Base-by-base conservation (phyloP, 2,797 vertebrate species). In the Phrynocephalus vlangalii region DNA sequence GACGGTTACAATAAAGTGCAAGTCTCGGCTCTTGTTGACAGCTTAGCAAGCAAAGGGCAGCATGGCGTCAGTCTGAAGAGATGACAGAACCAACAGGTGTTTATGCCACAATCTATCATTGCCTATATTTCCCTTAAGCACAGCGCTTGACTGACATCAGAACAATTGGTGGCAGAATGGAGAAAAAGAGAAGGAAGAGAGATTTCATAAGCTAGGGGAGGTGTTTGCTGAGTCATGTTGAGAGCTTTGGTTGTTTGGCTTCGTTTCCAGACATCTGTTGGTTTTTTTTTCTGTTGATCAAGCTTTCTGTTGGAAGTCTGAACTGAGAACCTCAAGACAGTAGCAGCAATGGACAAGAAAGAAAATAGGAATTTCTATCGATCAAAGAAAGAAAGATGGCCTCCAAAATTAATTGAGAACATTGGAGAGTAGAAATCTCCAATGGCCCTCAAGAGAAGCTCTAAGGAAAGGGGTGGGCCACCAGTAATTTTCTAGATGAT, bases 21-120 rank as follows among this genome's bases (percentile, higher is more conserved):
- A 87, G 38, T 9, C 80, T 73, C 71, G 89, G 8, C 20, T 70
- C 70, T 52, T 56, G 66, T n/a, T 92, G 86, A 44, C n/a, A 24
- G 24, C 52, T 28, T 70, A 73, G 20, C 16, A 82, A 82, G 28
- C 1, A 48, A 87, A 85, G 33, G 48, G 48, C 2, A 63, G 11
- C 3, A 24, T 84, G 18, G 6, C 26, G 80, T 84, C 81, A 1
- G 26, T 2, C 22, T 60, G 82, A 83, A 83, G 5, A 73, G 70
- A 75, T 18, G 80, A 13, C 22, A 6, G n/a, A 79, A 78, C 70
- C 73, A 79, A 84, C 88, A 91, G 7, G 8, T 84, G 48, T 26
- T 56, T 71, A 33, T 15, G 18, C 22, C 60, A 38, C 6, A 79
- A 84, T 87, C 87, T 33, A 75, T 78, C 90, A 83, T 24, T 79